A percentile compares a stretch with the other conserved stretches of the same genome.
Conservation (phyloP, 2,797 vertebrate species). For the Anas bahamensis region DNA sequence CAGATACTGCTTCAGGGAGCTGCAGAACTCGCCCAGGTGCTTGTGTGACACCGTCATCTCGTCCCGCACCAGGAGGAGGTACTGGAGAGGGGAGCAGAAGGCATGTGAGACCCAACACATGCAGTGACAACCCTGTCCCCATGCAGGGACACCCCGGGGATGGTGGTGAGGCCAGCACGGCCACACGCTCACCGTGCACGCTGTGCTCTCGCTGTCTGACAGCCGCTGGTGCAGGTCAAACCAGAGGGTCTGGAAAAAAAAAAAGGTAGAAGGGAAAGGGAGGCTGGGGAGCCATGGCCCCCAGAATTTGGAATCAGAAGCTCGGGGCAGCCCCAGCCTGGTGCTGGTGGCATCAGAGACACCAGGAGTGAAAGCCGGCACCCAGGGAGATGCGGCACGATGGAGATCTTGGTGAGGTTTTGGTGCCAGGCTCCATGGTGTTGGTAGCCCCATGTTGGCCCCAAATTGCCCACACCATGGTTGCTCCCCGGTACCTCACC, state of each 20-base stretch:
- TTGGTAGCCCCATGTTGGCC: not conserved
- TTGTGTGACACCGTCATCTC: constrained; percentile 95
- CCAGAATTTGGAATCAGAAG: not conserved
- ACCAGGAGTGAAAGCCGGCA: not conserved
- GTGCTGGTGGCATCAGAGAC: not conserved
- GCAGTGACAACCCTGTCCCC: accelerated
- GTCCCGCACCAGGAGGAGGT: constrained; percentile 91
- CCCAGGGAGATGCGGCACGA: not conserved
- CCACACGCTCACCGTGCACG: constrained; percentile 87
- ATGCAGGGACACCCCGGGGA: not conserved
- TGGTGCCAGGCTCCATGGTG: not conserved
- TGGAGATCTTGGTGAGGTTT: not conserved
- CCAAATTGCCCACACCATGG: not conserved
- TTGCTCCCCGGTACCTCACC: not conserved
- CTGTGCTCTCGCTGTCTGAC: constrained; percentile 89
- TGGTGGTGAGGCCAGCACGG: accelerated
- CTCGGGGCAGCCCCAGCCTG: not conserved
- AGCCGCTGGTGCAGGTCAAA: constrained; percentile 97
- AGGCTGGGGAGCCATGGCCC: accelerated
- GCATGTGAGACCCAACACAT: not conserved
- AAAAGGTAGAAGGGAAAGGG: not conserved
- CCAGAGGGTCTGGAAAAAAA: constrained; percentile 87
- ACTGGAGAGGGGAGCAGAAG: constrained; percentile 72
- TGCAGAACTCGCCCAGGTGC: constrained; percentile 91
- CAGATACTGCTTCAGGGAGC: constrained; percentile 94